A percentile compares a stretch with the other conserved stretches of the same genome.
Conservation (phyloP, 2,113 vertebrate species). For the Cichladusa arquata region DNA sequence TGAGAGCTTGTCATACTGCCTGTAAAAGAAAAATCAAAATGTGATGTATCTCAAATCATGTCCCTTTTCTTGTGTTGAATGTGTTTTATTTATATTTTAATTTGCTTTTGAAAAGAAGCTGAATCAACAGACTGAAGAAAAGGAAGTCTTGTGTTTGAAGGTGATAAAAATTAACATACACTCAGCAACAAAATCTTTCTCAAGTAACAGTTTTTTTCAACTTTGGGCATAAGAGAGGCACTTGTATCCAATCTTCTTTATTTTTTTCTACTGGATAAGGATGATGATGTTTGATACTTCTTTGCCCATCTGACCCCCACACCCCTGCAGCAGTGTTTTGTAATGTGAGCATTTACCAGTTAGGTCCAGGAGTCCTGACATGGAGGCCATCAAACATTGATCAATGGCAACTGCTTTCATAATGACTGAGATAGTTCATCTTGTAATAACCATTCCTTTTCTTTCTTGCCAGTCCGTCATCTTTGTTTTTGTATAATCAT, state of each 20-base stretch:
- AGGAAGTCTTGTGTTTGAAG: neutral
- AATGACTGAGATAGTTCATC: neutral
- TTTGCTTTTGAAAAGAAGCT: neutral
- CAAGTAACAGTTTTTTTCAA: neutral
- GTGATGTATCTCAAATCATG: neutral
- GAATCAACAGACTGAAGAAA: neutral
- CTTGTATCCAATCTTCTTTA: neutral
- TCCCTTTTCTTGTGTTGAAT: neutral
- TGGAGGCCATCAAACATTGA: neutral
- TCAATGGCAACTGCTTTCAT: neutral
- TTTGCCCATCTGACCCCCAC: neutral
- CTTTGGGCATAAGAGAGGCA: neutral
- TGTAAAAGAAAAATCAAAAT: neutral
- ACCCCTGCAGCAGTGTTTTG: neutral
- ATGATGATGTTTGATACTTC: neutral
- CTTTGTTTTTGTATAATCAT: neutral
- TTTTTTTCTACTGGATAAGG: neutral
- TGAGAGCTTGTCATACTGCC: neutral
- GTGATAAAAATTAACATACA: neutral
- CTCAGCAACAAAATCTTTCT: neutral
- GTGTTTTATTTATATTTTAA: slow-evolving; percentile 7
- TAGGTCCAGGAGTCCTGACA: neutral
- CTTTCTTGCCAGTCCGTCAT: neutral
- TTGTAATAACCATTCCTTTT: neutral
- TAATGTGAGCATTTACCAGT: neutral